Evolutionary conservation across 2,113 vertebrate genomes (phyloP).

Genomic region (Eclectus roratus): DNA sequence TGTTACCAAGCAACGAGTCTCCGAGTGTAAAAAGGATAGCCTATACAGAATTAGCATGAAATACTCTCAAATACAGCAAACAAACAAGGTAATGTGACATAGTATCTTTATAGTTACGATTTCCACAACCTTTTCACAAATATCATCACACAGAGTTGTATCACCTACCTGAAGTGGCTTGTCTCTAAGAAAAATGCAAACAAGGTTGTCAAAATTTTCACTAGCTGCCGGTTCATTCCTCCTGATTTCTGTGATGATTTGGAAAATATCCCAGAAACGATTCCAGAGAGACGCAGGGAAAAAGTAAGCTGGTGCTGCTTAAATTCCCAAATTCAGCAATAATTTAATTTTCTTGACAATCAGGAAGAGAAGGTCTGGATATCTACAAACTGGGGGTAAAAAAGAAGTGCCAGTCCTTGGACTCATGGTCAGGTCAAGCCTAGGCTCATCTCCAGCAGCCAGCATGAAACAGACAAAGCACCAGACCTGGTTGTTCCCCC

Average conservation of each 20-base stretch:
- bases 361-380: conserved; percentile 72
- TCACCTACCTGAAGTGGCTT: conserved; percentile 92
- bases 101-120: conserved; percentile 54
- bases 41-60: conserved; percentile 50
- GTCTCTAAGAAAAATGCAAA: conserved; percentile 90
- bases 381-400: conserved; percentile 72
- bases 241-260: conserved; percentile 83
- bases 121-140: conserved; percentile 50
- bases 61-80: conserved; percentile 45
- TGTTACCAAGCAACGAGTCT: conserved; percentile 75
- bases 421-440: conserved; percentile 86
- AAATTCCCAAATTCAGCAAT: conserved; percentile 74
- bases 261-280: conserved; percentile 80
- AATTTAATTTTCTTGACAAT: conserved; percentile 77
- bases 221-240: conserved; percentile 93
- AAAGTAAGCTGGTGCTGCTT: conserved; percentile 75
- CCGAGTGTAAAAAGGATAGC: conserved; percentile 58
- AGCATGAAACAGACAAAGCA: conserved; percentile 68
- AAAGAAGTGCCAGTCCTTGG: conserved; percentile 79
- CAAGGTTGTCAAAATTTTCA: conserved; percentile 92
- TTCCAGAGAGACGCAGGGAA: conserved; percentile 71
- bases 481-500: conserved; percentile 50
- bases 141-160: conserved; percentile 62
- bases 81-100: conserved; percentile 42
- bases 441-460: conserved; percentile 76